These are phyloP conservation scores for Eretmocerus hayati DNA, from an alignment of 2,888 invertebrate genomes.

Conservation along the genomic window DNA sequence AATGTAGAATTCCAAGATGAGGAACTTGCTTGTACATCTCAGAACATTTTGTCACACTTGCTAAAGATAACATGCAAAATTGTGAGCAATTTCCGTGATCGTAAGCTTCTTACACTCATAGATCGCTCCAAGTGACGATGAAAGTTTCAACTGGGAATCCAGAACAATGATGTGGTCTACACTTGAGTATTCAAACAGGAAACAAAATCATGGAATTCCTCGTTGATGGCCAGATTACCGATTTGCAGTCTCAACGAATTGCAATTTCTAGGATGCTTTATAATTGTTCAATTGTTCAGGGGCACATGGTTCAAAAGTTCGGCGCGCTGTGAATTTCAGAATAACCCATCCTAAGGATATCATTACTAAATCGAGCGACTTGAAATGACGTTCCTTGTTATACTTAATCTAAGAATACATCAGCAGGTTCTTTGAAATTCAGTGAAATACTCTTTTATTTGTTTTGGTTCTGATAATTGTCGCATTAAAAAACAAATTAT, in stretches of 20 bases:
- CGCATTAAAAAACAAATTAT: conserved; percentile 18
- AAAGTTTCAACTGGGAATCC: too few relatives aligned
- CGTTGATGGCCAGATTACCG: conserved; percentile 22
- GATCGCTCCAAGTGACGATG: conserved; percentile 6
- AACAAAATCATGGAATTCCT: conserved; percentile 8
- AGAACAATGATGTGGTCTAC: conserved; percentile 9
- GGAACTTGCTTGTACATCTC: conserved; percentile 10
- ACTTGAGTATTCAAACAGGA: conserved; percentile 12
- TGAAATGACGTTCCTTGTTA: conserved; percentile 37
- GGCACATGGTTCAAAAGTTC: too few relatives aligned
- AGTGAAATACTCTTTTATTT: conserved; percentile 23
- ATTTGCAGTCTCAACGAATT: conserved; percentile 40
- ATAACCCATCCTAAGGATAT: conserved; percentile 34
- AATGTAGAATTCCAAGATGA: conserved; percentile 14
- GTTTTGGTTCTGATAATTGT: conserved; percentile 16
- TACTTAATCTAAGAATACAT: conserved; percentile 40
- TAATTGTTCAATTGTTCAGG: conserved; percentile 25
- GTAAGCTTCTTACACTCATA: too few relatives aligned
- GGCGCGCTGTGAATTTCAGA: too few relatives aligned
- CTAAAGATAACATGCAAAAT: conserved; percentile 7
- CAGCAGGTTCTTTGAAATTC: conserved; percentile 25
- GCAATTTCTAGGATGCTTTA: conserved; percentile 29
- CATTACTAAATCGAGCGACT: conserved; percentile 37
- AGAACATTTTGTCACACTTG: conserved; percentile 18
- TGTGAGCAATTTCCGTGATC: too few relatives aligned